A percentile compares a stretch with the other conserved stretches of the same genome.
These are phyloP conservation scores for Ceratina calcarata DNA, from an alignment of 1,140 invertebrate genomes.

Conservation along the genomic window DNA sequence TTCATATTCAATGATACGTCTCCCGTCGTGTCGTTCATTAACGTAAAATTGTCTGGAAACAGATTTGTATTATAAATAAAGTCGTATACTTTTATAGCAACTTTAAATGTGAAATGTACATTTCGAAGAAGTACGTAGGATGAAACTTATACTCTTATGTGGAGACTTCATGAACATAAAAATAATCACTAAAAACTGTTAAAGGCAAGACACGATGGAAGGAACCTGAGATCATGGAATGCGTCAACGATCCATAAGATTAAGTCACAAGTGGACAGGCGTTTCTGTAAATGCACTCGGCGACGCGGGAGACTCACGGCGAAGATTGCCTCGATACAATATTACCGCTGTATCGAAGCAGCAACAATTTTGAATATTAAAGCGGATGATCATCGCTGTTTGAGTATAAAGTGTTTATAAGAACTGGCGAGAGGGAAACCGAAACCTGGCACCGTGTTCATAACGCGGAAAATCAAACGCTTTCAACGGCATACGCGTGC, in stretches of 20 bases:
- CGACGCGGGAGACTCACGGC: too few species aligned
- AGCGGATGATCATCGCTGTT: slow-evolving; percentile 18
- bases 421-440: slow-evolving; percentile 30
- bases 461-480: slow-evolving; percentile 59
- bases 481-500: slow-evolving; percentile 37
- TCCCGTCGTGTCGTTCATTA: too few species aligned
- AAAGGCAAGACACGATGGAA: background rate
- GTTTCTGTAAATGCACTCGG: background rate
- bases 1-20: too few species aligned
- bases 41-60: too few species aligned
- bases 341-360: slow-evolving; percentile 4
- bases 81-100: too few species aligned
- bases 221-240: background rate
- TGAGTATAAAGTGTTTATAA: slow-evolving; percentile 47
- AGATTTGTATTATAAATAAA: too few species aligned
- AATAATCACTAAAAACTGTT: background rate
- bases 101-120: too few species aligned
- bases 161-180: background rate
- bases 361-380: slow-evolving; percentile 41
- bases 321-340: background rate
- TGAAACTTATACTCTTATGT: too few species aligned
- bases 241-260: slow-evolving; percentile 20
- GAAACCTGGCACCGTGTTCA: slow-evolving; percentile 27
- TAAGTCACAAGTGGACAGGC: slow-evolving; percentile 16
- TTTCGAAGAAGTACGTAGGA: too few species aligned